Percentiles rank a stretch among this genome's conserved stretches.
Evolutionary conservation across 2,797 vertebrate species (phyloP).

Genomic region (Leuciscus waleckii): DNA sequence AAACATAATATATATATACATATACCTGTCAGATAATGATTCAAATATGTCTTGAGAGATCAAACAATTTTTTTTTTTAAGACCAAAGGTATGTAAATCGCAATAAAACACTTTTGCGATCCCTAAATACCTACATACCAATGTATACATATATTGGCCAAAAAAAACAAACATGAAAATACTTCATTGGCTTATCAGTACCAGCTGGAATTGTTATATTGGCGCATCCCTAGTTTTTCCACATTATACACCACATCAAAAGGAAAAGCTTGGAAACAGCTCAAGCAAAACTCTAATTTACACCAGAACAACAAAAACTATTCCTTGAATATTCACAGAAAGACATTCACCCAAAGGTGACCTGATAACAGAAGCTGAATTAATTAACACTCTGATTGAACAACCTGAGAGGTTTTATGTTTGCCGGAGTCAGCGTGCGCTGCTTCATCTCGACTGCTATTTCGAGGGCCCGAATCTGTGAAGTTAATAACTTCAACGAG

Average conservation of each 20-base stretch:
- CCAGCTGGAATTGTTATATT: background rate
- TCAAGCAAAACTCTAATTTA: background rate
- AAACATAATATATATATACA: background rate
- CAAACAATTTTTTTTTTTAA: background rate
- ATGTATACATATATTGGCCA: background rate
- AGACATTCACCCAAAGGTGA: constrained; percentile 10
- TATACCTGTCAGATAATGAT: background rate
- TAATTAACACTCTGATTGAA: constrained; percentile 20
- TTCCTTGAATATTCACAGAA: background rate
- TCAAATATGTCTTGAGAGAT: background rate
- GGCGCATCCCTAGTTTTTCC: background rate
- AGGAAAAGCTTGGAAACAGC: background rate
- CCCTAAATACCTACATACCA: background rate
- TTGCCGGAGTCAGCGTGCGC: constrained; percentile 3
- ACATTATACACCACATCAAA: constrained; percentile 5
- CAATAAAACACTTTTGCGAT: background rate
- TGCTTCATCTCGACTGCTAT: constrained; percentile 20
- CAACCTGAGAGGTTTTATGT: constrained; percentile 25
- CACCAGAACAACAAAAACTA: background rate
- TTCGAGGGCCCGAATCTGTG: constrained; percentile 28
- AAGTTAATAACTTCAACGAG: constrained; percentile 37
- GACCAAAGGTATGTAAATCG: background rate
- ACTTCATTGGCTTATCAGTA: background rate
- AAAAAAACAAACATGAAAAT: background rate
- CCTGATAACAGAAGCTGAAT: constrained; percentile 24